These are phyloP conservation scores for Scolanthus callimorphus DNA, from an alignment of 92 coral and sea anemone genomes.

Conservation along the genomic window DNA sequence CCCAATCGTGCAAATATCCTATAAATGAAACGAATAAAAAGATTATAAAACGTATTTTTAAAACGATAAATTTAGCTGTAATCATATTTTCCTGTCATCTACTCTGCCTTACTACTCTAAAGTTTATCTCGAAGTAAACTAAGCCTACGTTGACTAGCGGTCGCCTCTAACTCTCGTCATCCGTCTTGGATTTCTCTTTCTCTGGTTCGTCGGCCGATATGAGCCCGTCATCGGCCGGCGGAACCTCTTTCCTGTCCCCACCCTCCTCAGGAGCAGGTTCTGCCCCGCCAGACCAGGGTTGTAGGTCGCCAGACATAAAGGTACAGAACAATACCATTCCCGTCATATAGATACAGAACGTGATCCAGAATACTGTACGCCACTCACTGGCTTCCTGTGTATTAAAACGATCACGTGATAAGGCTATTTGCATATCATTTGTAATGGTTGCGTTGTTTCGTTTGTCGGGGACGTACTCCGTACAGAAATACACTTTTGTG, in stretches of 20 bases:
- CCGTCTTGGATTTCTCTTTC: neutral
- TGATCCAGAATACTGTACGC: conserved; percentile 85
- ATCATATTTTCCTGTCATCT: too few relatives aligned
- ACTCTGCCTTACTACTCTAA: too few relatives aligned
- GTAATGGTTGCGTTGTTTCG: too few relatives aligned
- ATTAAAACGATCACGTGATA: too few relatives aligned
- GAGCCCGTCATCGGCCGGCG: conserved; percentile 3
- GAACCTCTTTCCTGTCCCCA: conserved; percentile 28
- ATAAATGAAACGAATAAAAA: too few relatives aligned
- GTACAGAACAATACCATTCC: conserved; percentile 64
- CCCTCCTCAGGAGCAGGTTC: neutral
- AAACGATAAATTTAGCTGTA: too few relatives aligned
- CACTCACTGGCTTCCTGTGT: conserved; percentile 83
- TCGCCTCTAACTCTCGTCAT: neutral
- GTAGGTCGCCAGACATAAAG: conserved; percentile 76
- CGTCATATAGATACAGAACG: conserved; percentile 51
- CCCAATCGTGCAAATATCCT: too few relatives aligned
- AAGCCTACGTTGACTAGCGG: too few relatives aligned
- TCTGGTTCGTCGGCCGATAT: neutral
- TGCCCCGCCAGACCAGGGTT: conserved; percentile 74
- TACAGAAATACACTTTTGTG: too few relatives aligned
- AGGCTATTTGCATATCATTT: neutral
- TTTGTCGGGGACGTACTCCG: too few relatives aligned
- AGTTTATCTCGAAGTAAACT: too few relatives aligned
- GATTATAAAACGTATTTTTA: too few relatives aligned